Evolutionary conservation across 2,113 vertebrate genomes (phyloP), one percentile per base, ranked within the genome.

Genomic region (Python bivittatus): DNA sequence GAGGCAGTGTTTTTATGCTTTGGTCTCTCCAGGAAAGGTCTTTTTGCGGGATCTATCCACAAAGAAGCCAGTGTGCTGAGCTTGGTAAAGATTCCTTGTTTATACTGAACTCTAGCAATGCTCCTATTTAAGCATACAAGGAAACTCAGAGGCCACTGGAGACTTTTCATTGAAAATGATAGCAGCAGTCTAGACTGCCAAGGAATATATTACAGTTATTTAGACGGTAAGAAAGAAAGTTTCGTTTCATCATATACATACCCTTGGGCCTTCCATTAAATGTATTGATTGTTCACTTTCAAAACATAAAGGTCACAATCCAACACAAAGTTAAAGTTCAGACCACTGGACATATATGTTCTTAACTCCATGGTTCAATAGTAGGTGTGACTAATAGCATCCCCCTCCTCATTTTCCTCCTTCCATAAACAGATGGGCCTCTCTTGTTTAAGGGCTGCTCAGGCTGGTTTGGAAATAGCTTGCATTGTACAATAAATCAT

Each of bases 71-170:
- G 42, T 94, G 93, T 93, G 90, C 93, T 93, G 90, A 27, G 90
- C 92, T 83, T 87, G 91, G 95, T 95, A 54, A 96, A 94, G 92
- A 53, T 54, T 89, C 94, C 94, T 94, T 96, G 93, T 96, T 96
- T 86, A 93, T 93, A 93, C 72, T 92, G 89, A 95, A 91, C 61
- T 93, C 48, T 64, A 93, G 90, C 91, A 95, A 88, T 79, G 92
- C 90, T 86, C 92, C 92, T 92, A 94, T 92, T 93, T 91, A 94
- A 33, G 0, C 87, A 79, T 88, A 92, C 29, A 3, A 85, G 90
- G 88, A 97, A 93, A 92, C 11, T 3, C 33, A 58, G 84, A 90
- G 94, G 93, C 92, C 79, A 84, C 88, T 84, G 83, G 38, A 93
- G 92, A 91, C 92, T 89, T 68, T 93, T 88, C 92, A 93, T 86